These are phyloP conservation scores for Lepidurus apus DNA, from an alignment of 1,140 invertebrate genomes.

Conservation along the genomic window DNA sequence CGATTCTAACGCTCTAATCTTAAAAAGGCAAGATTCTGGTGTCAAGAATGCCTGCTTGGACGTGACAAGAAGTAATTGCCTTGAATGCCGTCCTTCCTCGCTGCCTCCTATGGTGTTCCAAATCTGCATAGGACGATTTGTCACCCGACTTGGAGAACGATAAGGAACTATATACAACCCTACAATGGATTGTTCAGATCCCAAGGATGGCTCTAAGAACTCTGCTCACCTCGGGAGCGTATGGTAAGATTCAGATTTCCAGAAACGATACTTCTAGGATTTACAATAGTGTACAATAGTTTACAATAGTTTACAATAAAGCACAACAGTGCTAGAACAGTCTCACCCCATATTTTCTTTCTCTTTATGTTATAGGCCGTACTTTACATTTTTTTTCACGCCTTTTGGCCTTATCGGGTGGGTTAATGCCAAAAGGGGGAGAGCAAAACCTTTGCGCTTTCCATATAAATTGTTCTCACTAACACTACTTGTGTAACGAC, in stretches of 20 bases:
- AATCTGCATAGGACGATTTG: not conserved
- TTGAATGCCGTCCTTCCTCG: not conserved
- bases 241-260: no score
- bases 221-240: not conserved
- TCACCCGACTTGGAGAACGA: not conserved
- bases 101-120: constrained; percentile 9
- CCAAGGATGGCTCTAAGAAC: not conserved
- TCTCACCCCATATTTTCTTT: no score
- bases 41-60: not conserved
- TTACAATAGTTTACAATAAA: no score
- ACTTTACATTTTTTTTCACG: no score
- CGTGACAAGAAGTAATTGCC: not conserved
- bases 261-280: no score
- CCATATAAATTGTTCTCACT: constrained; percentile 9
- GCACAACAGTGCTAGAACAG: no score
- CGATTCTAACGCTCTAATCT: no score
- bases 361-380: no score
- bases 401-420: no score
- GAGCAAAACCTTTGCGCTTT: not conserved
- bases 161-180: not conserved
- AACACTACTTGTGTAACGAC: not conserved
- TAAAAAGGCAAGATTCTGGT: no score
- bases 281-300: no score
- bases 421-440: not conserved
- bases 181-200: not conserved